Percentiles rank a stretch among this genome's conserved stretches.
Evolutionary conservation across 35 echinoderm and acorn worm genomes (phyloP).

Genomic region (Ptychodera flava): DNA sequence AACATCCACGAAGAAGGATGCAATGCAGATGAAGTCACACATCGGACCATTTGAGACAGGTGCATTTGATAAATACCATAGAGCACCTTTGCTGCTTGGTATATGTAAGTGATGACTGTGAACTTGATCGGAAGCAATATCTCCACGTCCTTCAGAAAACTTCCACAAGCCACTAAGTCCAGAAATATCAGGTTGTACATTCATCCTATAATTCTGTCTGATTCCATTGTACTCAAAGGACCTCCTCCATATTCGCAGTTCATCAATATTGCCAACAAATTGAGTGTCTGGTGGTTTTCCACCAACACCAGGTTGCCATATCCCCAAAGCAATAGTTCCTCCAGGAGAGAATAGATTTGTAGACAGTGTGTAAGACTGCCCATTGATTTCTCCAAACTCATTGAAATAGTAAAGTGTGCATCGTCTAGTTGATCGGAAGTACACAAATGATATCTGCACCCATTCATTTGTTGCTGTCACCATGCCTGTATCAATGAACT

Average conservation of each 20-base stretch:
- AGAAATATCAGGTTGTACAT: slow-evolving; percentile 28
- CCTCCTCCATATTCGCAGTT: slow-evolving; percentile 56
- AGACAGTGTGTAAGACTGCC: slow-evolving; percentile 26
- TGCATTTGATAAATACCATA: slow-evolving; percentile 39
- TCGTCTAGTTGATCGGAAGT: slow-evolving; percentile 20
- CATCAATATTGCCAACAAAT: slow-evolving; percentile 73
- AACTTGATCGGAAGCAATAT: slow-evolving; percentile 21
- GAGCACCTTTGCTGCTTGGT: slow-evolving; percentile 27
- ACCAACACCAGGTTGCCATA: slow-evolving; percentile 39
- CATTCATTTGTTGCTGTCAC: slow-evolving; percentile 27
- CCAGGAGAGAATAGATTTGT: slow-evolving; percentile 27
- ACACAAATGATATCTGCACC: slow-evolving; percentile 63
- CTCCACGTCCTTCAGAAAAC: slow-evolving; percentile 52
- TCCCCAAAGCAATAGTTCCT: slow-evolving; percentile 55
- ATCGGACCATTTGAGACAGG: slow-evolving; percentile 11
- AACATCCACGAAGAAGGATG: slow-evolving; percentile 20
- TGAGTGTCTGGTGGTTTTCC: slow-evolving; percentile 22
- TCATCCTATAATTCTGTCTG: slow-evolving; percentile 45
- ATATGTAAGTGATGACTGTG: slow-evolving; percentile 27
- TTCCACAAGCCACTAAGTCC: slow-evolving; percentile 68
- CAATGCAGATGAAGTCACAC: neutral
- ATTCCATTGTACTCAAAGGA: slow-evolving; percentile 43
- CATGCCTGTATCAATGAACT: slow-evolving; percentile 47
- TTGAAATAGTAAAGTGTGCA: slow-evolving; percentile 50
- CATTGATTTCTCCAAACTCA: slow-evolving; percentile 27